Evolutionary conservation across 2,888 invertebrate genomes (phyloP).

Genomic region (Lissonota sp.): DNA sequence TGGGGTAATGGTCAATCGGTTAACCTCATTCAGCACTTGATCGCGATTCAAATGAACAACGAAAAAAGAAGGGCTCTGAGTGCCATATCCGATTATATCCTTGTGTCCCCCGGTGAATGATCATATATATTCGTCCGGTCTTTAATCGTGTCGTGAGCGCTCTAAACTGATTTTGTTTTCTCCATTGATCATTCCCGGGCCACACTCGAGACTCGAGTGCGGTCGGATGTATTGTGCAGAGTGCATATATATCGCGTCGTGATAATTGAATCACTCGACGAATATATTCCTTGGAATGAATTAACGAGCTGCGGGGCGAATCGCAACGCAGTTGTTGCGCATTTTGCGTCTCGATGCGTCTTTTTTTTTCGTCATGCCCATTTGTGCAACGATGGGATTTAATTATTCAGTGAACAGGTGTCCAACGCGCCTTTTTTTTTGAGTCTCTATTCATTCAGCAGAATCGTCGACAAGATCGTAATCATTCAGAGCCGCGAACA

Average conservation of each 20-base stretch:
- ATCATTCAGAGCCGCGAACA: conserved; percentile 40
- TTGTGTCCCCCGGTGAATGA: conserved; percentile 19
- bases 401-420: no score
- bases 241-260: no score
- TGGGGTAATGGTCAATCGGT: conserved; percentile 66
- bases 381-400: no score
- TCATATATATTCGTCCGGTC: conserved; percentile 53
- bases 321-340: conserved; percentile 29
- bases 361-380: no score
- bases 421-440: no score
- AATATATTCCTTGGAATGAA: conserved; percentile 44
- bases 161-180: conserved; percentile 55
- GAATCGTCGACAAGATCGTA: conserved; percentile 61
- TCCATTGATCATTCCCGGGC: conserved; percentile 49
- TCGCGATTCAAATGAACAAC: conserved; percentile 76
- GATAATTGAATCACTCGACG: conserved; percentile 49
- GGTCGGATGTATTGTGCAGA: neutral
- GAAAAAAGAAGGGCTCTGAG: conserved; percentile 58
- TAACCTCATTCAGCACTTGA: conserved; percentile 28
- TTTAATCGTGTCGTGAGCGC: conserved; percentile 57
- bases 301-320: conserved; percentile 54
- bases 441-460: conserved; percentile 57
- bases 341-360: conserved; percentile 15
- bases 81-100: conserved; percentile 37
- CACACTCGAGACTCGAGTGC: conserved; percentile 45